A percentile compares a stretch with the other conserved stretches of the same genome.
Evolutionary conservation across 2,888 invertebrate species (phyloP).

Genomic region (Masnerella sp.): DNA sequence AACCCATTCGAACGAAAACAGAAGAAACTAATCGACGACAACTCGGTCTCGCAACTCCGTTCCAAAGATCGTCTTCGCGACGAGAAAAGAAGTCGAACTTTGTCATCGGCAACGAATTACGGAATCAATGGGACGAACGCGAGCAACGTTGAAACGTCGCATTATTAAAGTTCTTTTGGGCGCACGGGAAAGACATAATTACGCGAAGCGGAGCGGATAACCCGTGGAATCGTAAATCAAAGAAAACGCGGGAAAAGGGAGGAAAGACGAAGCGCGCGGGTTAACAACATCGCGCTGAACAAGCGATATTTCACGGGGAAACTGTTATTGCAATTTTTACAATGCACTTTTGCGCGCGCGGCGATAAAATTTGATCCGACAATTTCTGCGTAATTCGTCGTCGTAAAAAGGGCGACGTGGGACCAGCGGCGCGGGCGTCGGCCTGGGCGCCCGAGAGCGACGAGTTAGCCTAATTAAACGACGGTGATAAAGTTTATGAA

Average conservation of each 20-base stretch:
- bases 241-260: not conserved
- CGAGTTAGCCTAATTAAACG: conserved; percentile 70
- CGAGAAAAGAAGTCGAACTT: too few species aligned
- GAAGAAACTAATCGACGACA: too few species aligned
- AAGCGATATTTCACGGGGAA: conserved; percentile 41
- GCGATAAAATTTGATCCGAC: conserved; percentile 52
- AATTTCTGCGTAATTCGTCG: conserved; percentile 53
- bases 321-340: conserved; percentile 45
- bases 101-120: not conserved
- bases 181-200: conserved; percentile 7
- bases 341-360: conserved; percentile 25
- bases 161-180: not conserved
- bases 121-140: not conserved
- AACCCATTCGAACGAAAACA: too few species aligned
- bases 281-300: conserved; percentile 33
- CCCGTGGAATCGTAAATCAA: conserved; percentile 6
- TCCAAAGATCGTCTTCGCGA: too few species aligned
- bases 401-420: conserved; percentile 34
- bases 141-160: not conserved
- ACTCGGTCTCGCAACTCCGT: too few species aligned
- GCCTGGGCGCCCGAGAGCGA: conserved; percentile 16
- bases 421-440: conserved; percentile 6
- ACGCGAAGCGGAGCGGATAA: conserved; percentile 6
- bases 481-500: conserved; percentile 70
- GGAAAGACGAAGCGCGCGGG: conserved; percentile 1